These are phyloP conservation scores for Erythrocercus mccallii DNA, from an alignment of 2,113 vertebrate genomes.

Conservation along the genomic window DNA sequence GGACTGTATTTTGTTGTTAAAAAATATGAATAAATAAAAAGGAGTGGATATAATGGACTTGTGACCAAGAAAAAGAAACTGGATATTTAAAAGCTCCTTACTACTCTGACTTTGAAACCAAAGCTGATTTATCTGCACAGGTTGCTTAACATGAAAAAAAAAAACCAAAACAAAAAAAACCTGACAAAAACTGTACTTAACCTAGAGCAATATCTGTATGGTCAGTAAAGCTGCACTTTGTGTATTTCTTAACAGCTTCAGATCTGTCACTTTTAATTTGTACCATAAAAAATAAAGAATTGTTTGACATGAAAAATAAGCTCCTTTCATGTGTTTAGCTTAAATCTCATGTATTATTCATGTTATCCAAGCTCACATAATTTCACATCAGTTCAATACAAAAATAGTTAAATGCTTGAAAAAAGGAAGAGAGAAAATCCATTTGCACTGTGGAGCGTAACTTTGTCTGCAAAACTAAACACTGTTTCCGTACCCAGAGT, in stretches of 20 bases:
- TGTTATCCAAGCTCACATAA: conserved; percentile 28
- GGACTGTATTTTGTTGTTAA: conserved; percentile 52
- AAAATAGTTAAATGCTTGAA: conserved; percentile 24
- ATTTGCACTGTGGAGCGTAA: not conserved
- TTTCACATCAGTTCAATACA: conserved; percentile 43
- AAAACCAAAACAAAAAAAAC: not conserved
- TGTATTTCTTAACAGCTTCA: conserved; percentile 98
- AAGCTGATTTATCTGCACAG: conserved; percentile 96
- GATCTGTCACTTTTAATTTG: conserved; percentile 99
- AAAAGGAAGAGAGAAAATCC: not conserved
- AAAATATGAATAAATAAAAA: conserved; percentile 32
- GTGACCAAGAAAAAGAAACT: conserved; percentile 79
- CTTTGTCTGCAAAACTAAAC: not conserved
- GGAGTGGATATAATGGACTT: conserved; percentile 73
- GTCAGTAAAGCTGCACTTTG: conserved; percentile 99
- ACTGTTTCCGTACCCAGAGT: not conserved
- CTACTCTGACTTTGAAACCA: conserved; percentile 94
- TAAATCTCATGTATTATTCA: conserved; percentile 64
- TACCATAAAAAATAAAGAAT: conserved; percentile 99
- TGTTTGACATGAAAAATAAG: conserved; percentile 92
- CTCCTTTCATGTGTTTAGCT: conserved; percentile 61
- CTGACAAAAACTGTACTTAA: conserved; percentile 88
- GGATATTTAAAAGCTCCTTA: conserved; percentile 82
- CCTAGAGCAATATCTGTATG: conserved; percentile 99
- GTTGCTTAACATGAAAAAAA: conserved; percentile 84